Evolutionary conservation across 2,797 vertebrate genomes (phyloP).

Genomic region (Masticophis lateralis): DNA sequence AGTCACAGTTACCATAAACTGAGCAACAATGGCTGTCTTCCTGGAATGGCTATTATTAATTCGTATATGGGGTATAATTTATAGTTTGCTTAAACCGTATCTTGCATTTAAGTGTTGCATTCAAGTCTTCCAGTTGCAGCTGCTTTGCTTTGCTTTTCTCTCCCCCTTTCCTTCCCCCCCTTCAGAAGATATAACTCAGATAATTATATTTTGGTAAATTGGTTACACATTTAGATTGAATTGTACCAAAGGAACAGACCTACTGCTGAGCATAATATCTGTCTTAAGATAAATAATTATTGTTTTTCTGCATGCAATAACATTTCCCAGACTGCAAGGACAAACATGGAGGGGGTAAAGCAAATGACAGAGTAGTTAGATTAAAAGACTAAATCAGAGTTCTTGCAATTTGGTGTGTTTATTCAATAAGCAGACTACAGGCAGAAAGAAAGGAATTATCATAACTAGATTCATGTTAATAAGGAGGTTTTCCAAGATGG

Average conservation of each 20-base stretch:
- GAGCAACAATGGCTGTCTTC: not conserved
- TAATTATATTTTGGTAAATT: conserved; percentile 35
- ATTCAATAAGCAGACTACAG: not conserved
- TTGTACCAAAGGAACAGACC: conserved; percentile 13
- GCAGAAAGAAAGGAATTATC: not conserved
- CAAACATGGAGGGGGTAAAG: conserved; percentile 4
- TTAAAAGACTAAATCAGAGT: conserved; percentile 14
- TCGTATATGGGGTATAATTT: conserved; percentile 2
- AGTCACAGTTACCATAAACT: conserved; percentile 11
- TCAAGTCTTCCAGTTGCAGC: conserved; percentile 30
- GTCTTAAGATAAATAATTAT: conserved; percentile 43
- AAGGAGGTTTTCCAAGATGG: not conserved
- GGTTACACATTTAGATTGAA: conserved; percentile 17
- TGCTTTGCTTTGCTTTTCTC: conserved; percentile 9
- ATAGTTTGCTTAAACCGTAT: not conserved
- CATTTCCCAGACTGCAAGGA: conserved; percentile 38
- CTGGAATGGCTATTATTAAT: not conserved
- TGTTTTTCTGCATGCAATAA: conserved; percentile 37
- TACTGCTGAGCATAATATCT: conserved; percentile 27
- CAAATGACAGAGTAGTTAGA: not conserved
- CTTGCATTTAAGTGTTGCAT: conserved; percentile 10
- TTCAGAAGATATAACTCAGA: conserved; percentile 14
- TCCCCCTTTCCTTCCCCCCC: not conserved
- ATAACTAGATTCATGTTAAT: not conserved
- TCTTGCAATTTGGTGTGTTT: not conserved